Evolutionary conservation across 2,797 vertebrate species (phyloP).

Genomic region (Pangasius macronema): DNA sequence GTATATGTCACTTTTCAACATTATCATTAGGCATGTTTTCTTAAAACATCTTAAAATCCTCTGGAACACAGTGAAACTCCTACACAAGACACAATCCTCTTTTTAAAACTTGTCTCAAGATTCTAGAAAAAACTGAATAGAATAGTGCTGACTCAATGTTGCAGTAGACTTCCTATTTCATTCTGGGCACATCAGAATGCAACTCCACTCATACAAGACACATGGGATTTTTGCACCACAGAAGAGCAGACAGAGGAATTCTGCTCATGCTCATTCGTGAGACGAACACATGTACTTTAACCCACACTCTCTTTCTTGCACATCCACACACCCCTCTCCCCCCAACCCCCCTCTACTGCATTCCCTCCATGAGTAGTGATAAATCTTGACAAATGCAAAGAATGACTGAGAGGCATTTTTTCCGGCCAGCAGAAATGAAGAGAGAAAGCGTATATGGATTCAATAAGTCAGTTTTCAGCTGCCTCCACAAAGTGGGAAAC

Average conservation of each 20-base stretch:
- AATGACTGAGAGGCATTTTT: slow-evolving; percentile 16
- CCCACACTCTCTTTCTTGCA: slow-evolving; percentile 18
- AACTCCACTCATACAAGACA: slow-evolving; percentile 47
- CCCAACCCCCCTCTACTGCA: too few species aligned
- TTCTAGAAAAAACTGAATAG: slow-evolving; percentile 26
- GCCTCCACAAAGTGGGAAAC: background rate
- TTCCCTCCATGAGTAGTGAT: slow-evolving; percentile 29
- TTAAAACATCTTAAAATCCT: background rate
- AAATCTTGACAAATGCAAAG: slow-evolving; percentile 32
- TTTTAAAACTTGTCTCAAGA: background rate
- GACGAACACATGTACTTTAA: slow-evolving; percentile 46
- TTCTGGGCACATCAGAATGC: slow-evolving; percentile 46
- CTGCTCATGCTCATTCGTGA: slow-evolving; percentile 44
- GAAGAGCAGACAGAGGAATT: slow-evolving; percentile 55
- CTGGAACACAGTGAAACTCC: background rate
- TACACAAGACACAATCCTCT: background rate
- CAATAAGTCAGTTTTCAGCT: background rate
- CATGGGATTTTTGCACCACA: slow-evolving; percentile 38
- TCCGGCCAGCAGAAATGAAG: slow-evolving; percentile 10
- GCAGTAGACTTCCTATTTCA: slow-evolving; percentile 59
- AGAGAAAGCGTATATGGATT: background rate
- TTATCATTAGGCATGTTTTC: background rate
- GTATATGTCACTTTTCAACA: background rate
- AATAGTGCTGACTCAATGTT: slow-evolving; percentile 64
- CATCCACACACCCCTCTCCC: background rate